phyloP scores from a whole-genome alignment of 1,140 invertebrate species.

The Listronotus bonariensis region DNA sequence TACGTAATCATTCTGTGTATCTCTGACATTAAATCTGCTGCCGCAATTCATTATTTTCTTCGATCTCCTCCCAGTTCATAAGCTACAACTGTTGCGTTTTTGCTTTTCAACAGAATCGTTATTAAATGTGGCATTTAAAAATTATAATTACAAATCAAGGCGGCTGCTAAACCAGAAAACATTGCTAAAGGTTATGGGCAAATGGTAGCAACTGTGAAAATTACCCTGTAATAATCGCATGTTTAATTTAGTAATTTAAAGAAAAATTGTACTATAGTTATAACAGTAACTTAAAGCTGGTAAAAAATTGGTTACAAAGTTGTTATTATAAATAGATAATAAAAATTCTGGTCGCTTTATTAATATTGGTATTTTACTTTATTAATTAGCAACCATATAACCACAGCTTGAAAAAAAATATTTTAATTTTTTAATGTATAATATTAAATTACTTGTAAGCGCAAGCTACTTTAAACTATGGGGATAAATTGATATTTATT shows the following conservation, averaged over 20 bases:
- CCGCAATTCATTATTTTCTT: constrained; percentile 33
- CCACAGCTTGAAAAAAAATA: too few relatives aligned
- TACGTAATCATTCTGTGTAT: constrained; percentile 26
- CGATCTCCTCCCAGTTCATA: constrained; percentile 23
- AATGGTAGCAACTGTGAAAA: constrained; percentile 31
- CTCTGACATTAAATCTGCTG: constrained; percentile 36
- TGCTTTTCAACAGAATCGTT: constrained; percentile 13
- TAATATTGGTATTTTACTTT: too few relatives aligned
- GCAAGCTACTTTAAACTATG: too few relatives aligned
- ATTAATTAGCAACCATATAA: too few relatives aligned
- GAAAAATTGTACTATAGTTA: background rate
- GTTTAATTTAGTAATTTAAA: constrained; percentile 14
- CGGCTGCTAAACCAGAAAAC: constrained; percentile 6
- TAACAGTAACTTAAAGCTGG: too few relatives aligned
- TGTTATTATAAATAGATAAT: too few relatives aligned
- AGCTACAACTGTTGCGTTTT: constrained; percentile 16
- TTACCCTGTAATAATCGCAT: constrained; percentile 11
- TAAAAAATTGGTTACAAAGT: too few relatives aligned
- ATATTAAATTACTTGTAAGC: too few relatives aligned
- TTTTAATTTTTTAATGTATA: too few relatives aligned
- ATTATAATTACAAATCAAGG: constrained; percentile 26
- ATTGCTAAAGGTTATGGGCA: constrained; percentile 25
- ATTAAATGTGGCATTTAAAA: constrained; percentile 37
- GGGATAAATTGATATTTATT: too few relatives aligned
- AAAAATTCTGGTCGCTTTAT: background rate